Percentiles rank a stretch among this genome's conserved stretches.
These are phyloP conservation scores for Mormoops blainvillei DNA, from an alignment of 2,113 vertebrate genomes.

Conservation along the genomic window DNA sequence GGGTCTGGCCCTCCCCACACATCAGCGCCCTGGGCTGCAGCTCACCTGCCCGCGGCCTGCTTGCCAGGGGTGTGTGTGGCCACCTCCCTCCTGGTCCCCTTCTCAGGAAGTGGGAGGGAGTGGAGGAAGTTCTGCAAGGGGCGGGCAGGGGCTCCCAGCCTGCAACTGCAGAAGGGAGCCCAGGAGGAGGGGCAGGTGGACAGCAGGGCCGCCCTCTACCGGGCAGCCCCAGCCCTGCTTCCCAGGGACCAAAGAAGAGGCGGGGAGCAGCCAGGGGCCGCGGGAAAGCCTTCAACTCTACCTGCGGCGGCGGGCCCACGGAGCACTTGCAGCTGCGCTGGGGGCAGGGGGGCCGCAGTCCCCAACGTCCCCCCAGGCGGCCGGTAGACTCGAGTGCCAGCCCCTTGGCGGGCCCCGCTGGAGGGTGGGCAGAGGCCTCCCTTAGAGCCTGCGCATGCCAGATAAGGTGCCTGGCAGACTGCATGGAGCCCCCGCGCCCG, in stretches of 20 bases:
- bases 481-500: too few relatives aligned
- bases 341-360: background rate
- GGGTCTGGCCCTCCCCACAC: too few relatives aligned
- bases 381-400: background rate
- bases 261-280: background rate
- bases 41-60: too few relatives aligned
- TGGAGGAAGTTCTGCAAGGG: constrained; percentile 10
- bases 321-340: background rate
- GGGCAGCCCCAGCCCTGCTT: background rate
- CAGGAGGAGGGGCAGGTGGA: background rate
- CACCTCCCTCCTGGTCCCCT: background rate
- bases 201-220: background rate
- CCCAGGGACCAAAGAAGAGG: background rate
- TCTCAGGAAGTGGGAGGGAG: constrained; percentile 44
- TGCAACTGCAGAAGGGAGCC: background rate
- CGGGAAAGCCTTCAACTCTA: background rate
- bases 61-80: background rate
- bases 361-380: background rate
- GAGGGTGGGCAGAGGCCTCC: background rate
- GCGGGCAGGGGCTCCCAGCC: background rate
- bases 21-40: too few relatives aligned
- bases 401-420: accelerated
- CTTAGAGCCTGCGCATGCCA: background rate
- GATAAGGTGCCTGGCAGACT: constrained; percentile 9
- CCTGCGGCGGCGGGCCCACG: background rate